Percentiles rank a stretch among this genome's conserved stretches.
Conservation (phyloP, 2,113 vertebrate genomes). For the Callipepla californica region DNA sequence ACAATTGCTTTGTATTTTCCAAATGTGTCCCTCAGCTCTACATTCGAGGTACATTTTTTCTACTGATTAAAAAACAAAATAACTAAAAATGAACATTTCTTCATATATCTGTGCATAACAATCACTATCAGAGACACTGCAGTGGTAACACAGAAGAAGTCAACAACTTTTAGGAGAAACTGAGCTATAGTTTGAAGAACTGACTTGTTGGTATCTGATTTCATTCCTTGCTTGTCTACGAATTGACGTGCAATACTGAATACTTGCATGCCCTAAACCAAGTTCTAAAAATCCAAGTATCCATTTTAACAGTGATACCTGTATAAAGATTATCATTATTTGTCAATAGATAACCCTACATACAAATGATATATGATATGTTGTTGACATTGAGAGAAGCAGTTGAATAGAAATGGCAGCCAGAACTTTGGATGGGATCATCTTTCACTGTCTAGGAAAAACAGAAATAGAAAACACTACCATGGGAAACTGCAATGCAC, state of each 20-base stretch:
- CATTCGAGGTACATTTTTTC: not conserved
- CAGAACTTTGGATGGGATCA: not conserved
- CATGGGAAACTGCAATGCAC: not conserved
- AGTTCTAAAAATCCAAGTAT: not conserved
- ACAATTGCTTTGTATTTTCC: not conserved
- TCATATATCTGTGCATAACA: not conserved
- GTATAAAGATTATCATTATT: not conserved
- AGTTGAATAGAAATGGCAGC: not conserved
- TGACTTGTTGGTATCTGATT: not conserved
- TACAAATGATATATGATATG: not conserved
- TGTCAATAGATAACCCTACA: not conserved
- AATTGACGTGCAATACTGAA: not conserved
- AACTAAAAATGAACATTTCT: not conserved
- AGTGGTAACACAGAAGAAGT: not conserved
- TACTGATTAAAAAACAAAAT: not conserved
- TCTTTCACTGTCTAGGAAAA: not conserved
- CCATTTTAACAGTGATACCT: not conserved
- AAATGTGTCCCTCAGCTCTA: not conserved
- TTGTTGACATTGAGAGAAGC: not conserved
- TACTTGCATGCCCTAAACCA: not conserved
- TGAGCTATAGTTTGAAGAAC: not conserved
- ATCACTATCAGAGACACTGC: not conserved
- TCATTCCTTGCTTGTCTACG: not conserved
- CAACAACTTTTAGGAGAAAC: not conserved
- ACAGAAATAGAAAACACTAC: not conserved